Base-by-base conservation (phyloP, 1,140 invertebrate species). In the Pentalonia nigronervosa region DNA sequence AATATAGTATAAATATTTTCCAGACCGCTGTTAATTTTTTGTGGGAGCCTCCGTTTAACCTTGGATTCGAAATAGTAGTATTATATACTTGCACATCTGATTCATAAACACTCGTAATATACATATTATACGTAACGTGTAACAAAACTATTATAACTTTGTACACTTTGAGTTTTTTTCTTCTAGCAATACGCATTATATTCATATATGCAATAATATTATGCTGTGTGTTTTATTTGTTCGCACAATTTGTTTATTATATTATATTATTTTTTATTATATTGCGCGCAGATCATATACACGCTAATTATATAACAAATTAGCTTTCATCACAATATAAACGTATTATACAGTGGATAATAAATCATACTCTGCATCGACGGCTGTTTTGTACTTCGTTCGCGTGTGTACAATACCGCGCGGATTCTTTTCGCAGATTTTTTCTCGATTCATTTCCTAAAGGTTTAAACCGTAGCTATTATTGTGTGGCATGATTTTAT, bases 71-170 rank as follows among this genome's bases (percentile, higher is more conserved):
- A 76, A 76, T n/a, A 76, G 30, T 7, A 60, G 7, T 48, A 48
- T 48, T 9, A 23, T 14, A 53, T 14, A 4, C 7, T 30, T n/a
- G 30, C 25, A 60, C 56, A 30, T n/a, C 60, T n/a, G 60, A 76
- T 76, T 76, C n/a, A n/a, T n/a, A 76, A 76, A 76, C 17, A 76
- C n/a, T 76, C 30, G n/a, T 76, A 76, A 76, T 14, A 76, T n/a
- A n/a, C 14, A 67, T n/a, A n/a, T 67, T 76, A 1, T 76, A 76
- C 30, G 60, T n/a, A 30, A 76, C 60, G n/a, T 76, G 30, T 76
- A 17, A 76, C n/a, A 76, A 76, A 76, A 76, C 60, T 76, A 76
- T 76, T 76, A 76, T 76, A 76, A 76, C 60, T n/a, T 17, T 76
- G n/a, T 76, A 67, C n/a, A 76, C n/a, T 76, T 76, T 34, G n/a